A percentile compares a stretch with the other conserved stretches of the same genome.
phyloP scores from a whole-genome alignment of 2,888 invertebrate genomes.

The Meiosimyza decipiens region DNA sequence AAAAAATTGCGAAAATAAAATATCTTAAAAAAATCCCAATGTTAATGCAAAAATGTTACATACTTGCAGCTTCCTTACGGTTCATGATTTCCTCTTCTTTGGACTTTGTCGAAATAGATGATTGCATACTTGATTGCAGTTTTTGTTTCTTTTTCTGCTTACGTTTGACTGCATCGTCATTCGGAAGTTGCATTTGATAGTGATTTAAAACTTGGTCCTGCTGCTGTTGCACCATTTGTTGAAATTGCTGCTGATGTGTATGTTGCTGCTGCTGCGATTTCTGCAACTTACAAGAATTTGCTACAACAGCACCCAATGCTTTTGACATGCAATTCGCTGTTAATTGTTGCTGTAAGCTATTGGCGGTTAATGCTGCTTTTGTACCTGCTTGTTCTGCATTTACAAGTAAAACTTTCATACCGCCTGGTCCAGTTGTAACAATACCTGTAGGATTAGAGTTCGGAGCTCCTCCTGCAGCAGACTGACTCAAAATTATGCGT shows the following conservation, averaged over 20 bases:
- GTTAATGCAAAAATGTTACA: constrained; percentile 41
- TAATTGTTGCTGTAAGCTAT: constrained; percentile 35
- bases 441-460: constrained; percentile 44
- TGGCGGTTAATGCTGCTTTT: constrained; percentile 43
- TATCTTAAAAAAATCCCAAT: too few species aligned
- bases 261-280: constrained; percentile 42
- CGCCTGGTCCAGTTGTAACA: constrained; percentile 57
- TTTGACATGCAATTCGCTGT: constrained; percentile 33
- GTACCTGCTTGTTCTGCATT: constrained; percentile 57
- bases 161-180: background rate
- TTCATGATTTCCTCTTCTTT: constrained; percentile 49
- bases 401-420: constrained; percentile 65
- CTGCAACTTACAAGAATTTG: constrained; percentile 36
- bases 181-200: background rate
- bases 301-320: constrained; percentile 22
- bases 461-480: background rate
- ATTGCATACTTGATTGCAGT: constrained; percentile 2
- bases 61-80: constrained; percentile 53
- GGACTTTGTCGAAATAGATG: constrained; percentile 2
- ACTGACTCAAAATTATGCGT: constrained; percentile 52
- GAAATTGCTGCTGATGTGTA: constrained; percentile 33
- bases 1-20: too few species aligned
- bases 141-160: constrained; percentile 15
- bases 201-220: constrained; percentile 9
- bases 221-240: constrained; percentile 50